Evolutionary conservation across 2,797 vertebrate species (phyloP), one percentile per base, ranked within the genome.

Genomic region (Tiaroga cobitis): DNA sequence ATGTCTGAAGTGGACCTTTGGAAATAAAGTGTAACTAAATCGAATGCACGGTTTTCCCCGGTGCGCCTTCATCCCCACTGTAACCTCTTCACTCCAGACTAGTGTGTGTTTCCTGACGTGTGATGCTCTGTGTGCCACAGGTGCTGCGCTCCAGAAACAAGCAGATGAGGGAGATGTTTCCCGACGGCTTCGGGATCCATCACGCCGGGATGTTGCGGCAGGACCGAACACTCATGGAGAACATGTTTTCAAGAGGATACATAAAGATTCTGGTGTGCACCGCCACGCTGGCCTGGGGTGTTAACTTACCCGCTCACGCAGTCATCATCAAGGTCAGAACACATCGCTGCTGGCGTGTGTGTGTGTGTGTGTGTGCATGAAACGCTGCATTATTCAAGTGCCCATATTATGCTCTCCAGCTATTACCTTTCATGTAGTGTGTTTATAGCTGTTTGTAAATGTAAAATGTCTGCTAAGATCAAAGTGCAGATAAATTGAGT

Each of bases 271-370:
- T 99, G 24, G 96, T 99, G 85, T 99, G 97, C 74, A 99, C 98
- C 37, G 98, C 98, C 80, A 99, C 98, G 0, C 94, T 99, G 24
- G 98, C 98, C 91, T 99, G 98, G 98, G 98, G 98, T 85, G 98
- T 99, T 91, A 99, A 99, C 95, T 95, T 99, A 90, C 98, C 98
- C 8, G 98, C 98, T 59, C 98, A 99, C 76, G 98, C 98, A 29
- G 98, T 99, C 89, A 96, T 99, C 93, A 99, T 99, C 95, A 99
- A 99, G 97, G 98, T 97, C 88, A 91, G 92, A 89, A 59, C 7
- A 21, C 39, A 3, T 32, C 1, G 5, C 46, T 7, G 51, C 63
- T 3, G 34, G 41, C 26, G 1, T 69, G 34, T 85, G 26, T 69
- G 18, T 61, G 11, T 39, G 54, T 29, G 11, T 41, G 37, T 37